Percentiles rank a stretch among this genome's conserved stretches.
Conservation (phyloP, 1,140 invertebrate genomes). For the Trichomalopsis sarcophagae region DNA sequence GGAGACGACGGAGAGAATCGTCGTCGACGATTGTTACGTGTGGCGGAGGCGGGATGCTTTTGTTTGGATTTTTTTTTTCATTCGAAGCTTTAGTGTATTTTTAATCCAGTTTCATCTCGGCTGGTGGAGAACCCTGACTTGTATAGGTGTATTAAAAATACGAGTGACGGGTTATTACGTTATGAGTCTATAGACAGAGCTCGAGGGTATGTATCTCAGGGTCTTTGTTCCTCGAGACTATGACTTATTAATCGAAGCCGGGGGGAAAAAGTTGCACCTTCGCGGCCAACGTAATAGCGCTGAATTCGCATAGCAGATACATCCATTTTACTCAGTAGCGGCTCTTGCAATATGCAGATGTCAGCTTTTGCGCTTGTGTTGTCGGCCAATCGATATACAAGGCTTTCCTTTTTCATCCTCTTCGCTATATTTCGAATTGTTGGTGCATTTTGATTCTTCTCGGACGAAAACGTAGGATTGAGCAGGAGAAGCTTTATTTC, state of each 20-base stretch:
- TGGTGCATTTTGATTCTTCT: no score
- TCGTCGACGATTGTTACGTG: slow-evolving; percentile 6
- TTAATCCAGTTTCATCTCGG: no score
- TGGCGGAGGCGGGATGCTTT: no score
- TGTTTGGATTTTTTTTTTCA: not conserved
- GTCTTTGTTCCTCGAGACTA: not conserved
- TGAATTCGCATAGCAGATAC: not conserved
- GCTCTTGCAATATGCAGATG: not conserved
- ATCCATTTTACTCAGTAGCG: not conserved
- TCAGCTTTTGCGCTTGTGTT: not conserved
- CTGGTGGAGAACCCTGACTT: no score
- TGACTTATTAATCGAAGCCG: not conserved
- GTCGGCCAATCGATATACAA: not conserved
- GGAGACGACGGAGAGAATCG: slow-evolving; percentile 18
- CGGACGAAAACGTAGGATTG: no score
- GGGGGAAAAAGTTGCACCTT: not conserved
- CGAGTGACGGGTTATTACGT: no score
- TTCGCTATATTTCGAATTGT: no score
- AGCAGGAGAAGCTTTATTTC: no score
- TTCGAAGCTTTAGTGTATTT: not conserved
- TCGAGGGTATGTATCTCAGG: not conserved
- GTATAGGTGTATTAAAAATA: no score
- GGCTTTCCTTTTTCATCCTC: no score
- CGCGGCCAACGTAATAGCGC: not conserved
- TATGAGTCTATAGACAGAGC: no score